Evolutionary conservation across 2,113 vertebrate genomes (phyloP).

Genomic region (Tetrax tetrax): DNA sequence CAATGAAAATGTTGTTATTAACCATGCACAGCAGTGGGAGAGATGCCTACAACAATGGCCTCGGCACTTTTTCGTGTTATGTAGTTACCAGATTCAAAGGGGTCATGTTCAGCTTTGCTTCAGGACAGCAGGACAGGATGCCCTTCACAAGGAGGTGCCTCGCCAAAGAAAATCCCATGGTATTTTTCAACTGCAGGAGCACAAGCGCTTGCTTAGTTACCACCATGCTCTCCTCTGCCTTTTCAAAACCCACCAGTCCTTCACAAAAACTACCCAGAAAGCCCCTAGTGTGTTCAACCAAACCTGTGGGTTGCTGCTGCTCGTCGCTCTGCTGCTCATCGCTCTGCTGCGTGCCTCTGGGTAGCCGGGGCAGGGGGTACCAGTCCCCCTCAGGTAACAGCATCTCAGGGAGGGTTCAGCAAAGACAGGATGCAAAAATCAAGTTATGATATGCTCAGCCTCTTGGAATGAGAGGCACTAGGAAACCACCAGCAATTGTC

Average conservation of each 20-base stretch:
- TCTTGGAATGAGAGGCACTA: background rate
- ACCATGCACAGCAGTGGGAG: background rate
- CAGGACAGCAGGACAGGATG: background rate
- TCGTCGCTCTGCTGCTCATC: background rate
- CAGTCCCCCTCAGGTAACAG: fast-evolving
- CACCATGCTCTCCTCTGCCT: background rate
- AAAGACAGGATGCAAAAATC: background rate
- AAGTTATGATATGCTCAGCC: background rate
- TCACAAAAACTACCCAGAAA: background rate
- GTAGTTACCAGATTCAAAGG: background rate
- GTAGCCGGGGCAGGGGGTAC: background rate
- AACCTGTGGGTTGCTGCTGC: background rate
- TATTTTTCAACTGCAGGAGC: background rate
- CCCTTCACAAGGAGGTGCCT: background rate
- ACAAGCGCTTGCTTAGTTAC: background rate
- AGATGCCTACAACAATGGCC: background rate
- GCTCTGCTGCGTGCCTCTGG: background rate
- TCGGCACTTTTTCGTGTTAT: background rate
- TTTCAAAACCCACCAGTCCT: background rate
- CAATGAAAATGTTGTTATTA: background rate
- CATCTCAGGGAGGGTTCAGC: background rate
- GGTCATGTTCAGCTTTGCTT: background rate
- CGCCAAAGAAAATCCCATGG: background rate
- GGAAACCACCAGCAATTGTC: conserved; percentile 24
- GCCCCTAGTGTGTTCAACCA: background rate